Percentiles rank a stretch among this genome's conserved stretches.
These are phyloP conservation scores for Micromussa lordhowensis DNA, from an alignment of 92 coral and sea anemone species.

Conservation along the genomic window DNA sequence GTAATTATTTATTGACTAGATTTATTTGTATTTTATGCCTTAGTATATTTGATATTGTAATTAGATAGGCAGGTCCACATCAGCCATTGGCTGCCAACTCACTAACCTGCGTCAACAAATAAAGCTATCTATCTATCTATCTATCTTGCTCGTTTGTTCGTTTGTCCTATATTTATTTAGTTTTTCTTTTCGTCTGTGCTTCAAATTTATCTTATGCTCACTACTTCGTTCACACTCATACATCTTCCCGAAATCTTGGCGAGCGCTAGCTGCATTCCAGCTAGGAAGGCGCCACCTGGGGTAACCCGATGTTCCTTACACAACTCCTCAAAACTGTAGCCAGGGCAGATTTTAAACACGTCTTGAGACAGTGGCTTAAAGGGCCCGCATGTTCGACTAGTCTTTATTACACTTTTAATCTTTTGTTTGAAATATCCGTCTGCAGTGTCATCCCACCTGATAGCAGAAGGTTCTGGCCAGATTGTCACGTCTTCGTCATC, in stretches of 20 bases:
- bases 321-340: constrained; percentile 65
- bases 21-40: too few relatives aligned
- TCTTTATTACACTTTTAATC: constrained; percentile 16
- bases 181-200: not conserved
- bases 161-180: too few relatives aligned
- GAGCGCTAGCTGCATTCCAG: constrained; percentile 80
- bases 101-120: too few relatives aligned
- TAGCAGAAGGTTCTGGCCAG: constrained; percentile 51
- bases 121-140: too few relatives aligned
- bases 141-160: too few relatives aligned
- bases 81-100: too few relatives aligned
- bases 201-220: constrained; percentile 65
- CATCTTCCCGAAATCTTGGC: constrained; percentile 61
- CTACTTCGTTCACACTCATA: constrained; percentile 70
- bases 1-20: too few relatives aligned
- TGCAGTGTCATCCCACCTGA: constrained; percentile 72
- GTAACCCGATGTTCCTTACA: constrained; percentile 55
- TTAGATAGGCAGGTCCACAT: too few relatives aligned
- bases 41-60: too few relatives aligned
- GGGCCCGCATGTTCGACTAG: constrained; percentile 64
- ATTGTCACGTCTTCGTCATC: constrained; percentile 24
- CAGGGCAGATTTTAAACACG: constrained; percentile 65
- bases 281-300: constrained; percentile 80
- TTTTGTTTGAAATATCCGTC: constrained; percentile 63
- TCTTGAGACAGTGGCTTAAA: constrained; percentile 70